Percentiles rank a stretch among this genome's conserved stretches.
phyloP scores from a whole-genome alignment of 2,888 invertebrate species.

The Lithophane semibrunnea region DNA sequence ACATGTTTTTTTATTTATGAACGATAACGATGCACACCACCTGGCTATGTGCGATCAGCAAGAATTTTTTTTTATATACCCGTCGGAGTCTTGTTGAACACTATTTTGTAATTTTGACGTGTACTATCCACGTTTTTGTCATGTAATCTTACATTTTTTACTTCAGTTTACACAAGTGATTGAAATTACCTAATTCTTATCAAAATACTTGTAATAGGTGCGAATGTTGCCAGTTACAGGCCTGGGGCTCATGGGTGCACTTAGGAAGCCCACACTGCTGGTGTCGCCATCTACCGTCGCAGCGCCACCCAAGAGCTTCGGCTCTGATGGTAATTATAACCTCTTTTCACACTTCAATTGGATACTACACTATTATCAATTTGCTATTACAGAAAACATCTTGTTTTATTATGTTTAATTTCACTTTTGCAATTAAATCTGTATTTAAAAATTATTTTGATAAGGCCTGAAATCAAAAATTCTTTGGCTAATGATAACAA shows the following conservation, averaged over 20 bases:
- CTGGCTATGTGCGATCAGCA: background rate
- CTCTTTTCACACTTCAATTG: slow-evolving; percentile 43
- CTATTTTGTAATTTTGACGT: no score
- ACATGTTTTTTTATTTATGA: background rate
- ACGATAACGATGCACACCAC: no score
- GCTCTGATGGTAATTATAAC: slow-evolving; percentile 82
- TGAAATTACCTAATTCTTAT: slow-evolving; percentile 1
- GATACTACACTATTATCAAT: slow-evolving; percentile 21
- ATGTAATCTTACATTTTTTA: background rate
- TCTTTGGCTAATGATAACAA: background rate
- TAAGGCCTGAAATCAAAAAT: background rate
- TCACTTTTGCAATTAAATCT: background rate
- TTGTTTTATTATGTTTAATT: slow-evolving; percentile 6
- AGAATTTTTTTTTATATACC: background rate
- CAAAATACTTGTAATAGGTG: slow-evolving; percentile 52
- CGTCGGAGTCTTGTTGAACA: no score
- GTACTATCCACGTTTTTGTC: no score
- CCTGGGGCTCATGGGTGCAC: slow-evolving; percentile 82
- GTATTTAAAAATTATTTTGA: background rate
- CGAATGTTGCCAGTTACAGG: slow-evolving; percentile 71
- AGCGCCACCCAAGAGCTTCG: slow-evolving; percentile 84
- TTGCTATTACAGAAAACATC: slow-evolving; percentile 23
- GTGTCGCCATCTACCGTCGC: slow-evolving; percentile 80
- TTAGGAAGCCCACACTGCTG: slow-evolving; percentile 84
- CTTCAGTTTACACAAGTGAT: background rate